Percentiles rank a stretch among this genome's conserved stretches.
phyloP scores from a whole-genome alignment of 2,797 vertebrate species.

The Toxotes lorentzi region DNA sequence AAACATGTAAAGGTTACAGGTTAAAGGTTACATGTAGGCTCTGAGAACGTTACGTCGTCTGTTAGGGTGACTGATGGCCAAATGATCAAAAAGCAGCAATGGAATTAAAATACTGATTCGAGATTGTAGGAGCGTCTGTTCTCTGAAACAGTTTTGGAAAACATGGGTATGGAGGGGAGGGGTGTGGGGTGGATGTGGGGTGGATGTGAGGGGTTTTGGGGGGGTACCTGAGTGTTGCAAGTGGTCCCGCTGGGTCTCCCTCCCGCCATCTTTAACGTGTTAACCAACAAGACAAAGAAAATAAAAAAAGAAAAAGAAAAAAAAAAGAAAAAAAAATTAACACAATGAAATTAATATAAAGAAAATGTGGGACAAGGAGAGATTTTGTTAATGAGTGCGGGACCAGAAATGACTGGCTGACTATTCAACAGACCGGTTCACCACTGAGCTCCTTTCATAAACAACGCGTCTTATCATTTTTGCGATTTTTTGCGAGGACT shows the following conservation, averaged over 20 bases:
- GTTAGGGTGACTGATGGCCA: background rate
- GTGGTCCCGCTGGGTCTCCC: constrained; percentile 87
- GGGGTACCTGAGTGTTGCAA: constrained; percentile 87
- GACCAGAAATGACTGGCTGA: constrained; percentile 56
- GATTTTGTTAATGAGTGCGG: constrained; percentile 76
- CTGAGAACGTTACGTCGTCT: background rate
- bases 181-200: constrained; percentile 50
- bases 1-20: background rate
- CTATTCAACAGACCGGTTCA: constrained; percentile 19
- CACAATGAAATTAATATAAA: constrained; percentile 56
- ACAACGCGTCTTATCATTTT: constrained; percentile 2
- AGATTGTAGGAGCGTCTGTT: background rate
- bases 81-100: background rate
- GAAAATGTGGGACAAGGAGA: constrained; percentile 74
- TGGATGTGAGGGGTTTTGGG: constrained; percentile 26
- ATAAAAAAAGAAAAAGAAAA: constrained; percentile 36
- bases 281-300: constrained; percentile 62
- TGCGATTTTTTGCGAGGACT: constrained; percentile 10
- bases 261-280: constrained; percentile 85
- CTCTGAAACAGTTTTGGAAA: background rate
- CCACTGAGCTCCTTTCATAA: constrained; percentile 26
- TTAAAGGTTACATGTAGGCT: background rate
- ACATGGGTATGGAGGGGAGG: constrained; percentile 28
- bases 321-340: constrained; percentile 63
- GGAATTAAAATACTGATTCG: background rate